Conservation (phyloP, 2,113 vertebrate genomes). For the Rhombomys opimus region DNA sequence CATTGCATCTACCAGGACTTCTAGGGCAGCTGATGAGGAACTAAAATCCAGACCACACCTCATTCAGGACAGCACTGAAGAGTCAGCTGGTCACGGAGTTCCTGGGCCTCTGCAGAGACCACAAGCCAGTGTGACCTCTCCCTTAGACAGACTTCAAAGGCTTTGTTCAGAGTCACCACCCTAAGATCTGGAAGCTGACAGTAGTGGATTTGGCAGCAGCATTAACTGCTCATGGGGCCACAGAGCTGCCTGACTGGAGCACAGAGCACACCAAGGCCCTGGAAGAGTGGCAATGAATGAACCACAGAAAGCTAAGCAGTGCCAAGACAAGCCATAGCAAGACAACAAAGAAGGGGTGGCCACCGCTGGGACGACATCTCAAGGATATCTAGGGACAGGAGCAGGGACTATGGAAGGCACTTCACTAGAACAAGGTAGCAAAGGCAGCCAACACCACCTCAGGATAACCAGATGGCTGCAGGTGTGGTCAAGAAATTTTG, state of each 20-base stretch:
- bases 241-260: background rate
- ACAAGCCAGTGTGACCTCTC: accelerated
- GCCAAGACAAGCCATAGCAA: background rate
- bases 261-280: background rate
- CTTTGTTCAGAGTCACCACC: too few relatives aligned
- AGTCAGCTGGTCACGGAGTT: background rate
- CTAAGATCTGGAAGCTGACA: background rate
- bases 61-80: too few relatives aligned
- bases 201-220: background rate
- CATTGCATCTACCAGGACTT: accelerated
- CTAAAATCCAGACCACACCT: background rate
- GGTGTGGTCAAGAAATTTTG: background rate
- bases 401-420: background rate
- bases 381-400: background rate
- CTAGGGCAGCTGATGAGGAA: accelerated
- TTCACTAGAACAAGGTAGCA: background rate
- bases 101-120: background rate
- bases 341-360: background rate
- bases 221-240: accelerated
- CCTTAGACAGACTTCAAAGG: accelerated
- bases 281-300: background rate
- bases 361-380: background rate
- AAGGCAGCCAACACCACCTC: background rate
- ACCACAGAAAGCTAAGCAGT: background rate
- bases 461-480: background rate